Evolutionary conservation across 2,888 invertebrate genomes (phyloP).

Genomic region (Pandemis corylana): DNA sequence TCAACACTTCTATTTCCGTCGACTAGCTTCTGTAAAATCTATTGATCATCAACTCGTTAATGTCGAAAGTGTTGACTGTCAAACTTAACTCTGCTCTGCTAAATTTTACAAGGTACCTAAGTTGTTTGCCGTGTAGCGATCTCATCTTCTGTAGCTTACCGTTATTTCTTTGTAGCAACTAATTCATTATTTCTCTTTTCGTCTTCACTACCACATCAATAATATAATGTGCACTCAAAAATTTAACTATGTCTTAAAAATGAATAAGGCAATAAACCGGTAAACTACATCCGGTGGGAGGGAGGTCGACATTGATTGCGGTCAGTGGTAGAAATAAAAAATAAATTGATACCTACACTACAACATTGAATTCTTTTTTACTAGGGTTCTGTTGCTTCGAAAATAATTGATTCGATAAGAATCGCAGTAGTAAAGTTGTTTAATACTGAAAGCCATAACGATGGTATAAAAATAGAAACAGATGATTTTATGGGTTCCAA

Average conservation of each 20-base stretch:
- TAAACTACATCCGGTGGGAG: slow-evolving; percentile 41
- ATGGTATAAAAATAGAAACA: too few species aligned
- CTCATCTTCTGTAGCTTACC: neutral
- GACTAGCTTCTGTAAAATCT: neutral
- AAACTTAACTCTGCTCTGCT: neutral
- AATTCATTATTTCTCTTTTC: neutral
- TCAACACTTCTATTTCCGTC: slow-evolving; percentile 38
- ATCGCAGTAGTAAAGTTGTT: too few species aligned
- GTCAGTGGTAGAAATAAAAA: slow-evolving; percentile 38
- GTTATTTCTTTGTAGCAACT: neutral
- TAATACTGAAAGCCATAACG: too few species aligned
- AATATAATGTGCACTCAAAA: neutral
- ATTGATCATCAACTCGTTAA: slow-evolving; percentile 15
- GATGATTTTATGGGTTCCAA: too few species aligned
- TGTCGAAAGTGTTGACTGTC: slow-evolving; percentile 22
- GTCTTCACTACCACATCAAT: neutral
- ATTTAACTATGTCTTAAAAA: neutral
- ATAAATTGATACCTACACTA: slow-evolving; percentile 18
- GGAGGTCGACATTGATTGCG: slow-evolving; percentile 37
- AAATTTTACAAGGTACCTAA: neutral
- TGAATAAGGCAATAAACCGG: slow-evolving; percentile 14
- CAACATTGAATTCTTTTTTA: slow-evolving; percentile 3
- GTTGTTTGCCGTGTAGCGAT: neutral
- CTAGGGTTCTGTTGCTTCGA: slow-evolving; percentile 18
- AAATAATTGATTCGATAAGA: neutral